These are phyloP conservation scores for Heterotilapia buettikoferi DNA, from an alignment of 2,113 vertebrate species.

Conservation along the genomic window DNA sequence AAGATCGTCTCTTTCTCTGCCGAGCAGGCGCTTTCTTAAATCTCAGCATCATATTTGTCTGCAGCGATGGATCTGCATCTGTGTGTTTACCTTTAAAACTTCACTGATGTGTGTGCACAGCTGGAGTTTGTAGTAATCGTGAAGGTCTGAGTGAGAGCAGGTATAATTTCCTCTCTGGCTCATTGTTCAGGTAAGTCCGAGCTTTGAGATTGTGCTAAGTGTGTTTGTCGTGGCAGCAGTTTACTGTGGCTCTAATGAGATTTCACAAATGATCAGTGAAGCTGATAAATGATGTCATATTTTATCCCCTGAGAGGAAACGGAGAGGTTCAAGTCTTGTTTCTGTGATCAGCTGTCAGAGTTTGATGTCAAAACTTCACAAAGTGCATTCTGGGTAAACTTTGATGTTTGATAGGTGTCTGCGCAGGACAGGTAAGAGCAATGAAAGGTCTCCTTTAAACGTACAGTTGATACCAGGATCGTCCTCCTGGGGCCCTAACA, in stretches of 20 bases:
- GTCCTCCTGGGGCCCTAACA: neutral
- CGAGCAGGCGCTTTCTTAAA: neutral
- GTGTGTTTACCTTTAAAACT: neutral
- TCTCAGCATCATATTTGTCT: neutral
- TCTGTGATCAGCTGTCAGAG: neutral
- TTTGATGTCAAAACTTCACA: neutral
- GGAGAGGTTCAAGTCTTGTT: neutral
- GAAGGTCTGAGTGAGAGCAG: neutral
- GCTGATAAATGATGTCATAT: neutral
- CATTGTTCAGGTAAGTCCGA: neutral
- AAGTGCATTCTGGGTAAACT: neutral
- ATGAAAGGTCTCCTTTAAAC: neutral
- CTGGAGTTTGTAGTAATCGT: neutral
- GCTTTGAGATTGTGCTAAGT: neutral
- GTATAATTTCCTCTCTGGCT: neutral
- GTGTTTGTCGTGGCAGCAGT: neutral
- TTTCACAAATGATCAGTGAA: neutral
- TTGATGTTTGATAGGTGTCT: neutral
- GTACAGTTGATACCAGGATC: neutral
- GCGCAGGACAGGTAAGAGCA: neutral
- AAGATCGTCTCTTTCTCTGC: neutral
- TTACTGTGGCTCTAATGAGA: neutral
- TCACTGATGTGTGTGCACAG: neutral
- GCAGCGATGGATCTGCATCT: accelerated
- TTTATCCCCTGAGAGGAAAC: neutral